Percentiles rank a stretch among this genome's conserved stretches.
These are phyloP conservation scores for Scaeva pyrastri DNA, from an alignment of 2,888 invertebrate genomes.

Conservation along the genomic window DNA sequence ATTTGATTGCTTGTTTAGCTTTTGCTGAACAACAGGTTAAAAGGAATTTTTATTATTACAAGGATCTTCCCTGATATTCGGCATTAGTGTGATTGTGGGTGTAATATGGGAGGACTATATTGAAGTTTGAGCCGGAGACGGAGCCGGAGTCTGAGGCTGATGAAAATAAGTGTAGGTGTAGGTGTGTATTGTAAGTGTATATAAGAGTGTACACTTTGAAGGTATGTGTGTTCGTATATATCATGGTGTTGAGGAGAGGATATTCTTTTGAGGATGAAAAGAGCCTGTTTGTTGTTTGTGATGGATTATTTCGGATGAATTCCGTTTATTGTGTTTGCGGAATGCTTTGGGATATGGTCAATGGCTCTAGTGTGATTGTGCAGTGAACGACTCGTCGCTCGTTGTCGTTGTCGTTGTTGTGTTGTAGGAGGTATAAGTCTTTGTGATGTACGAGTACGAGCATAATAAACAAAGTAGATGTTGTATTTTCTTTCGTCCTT, in stretches of 20 bases:
- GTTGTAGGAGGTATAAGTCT: neutral
- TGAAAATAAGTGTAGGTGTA: neutral
- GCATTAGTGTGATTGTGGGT: neutral
- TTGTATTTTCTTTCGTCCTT: slow-evolving; percentile 18
- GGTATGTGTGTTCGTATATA: too few relatives aligned
- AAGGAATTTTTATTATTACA: slow-evolving; percentile 64
- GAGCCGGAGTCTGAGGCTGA: neutral
- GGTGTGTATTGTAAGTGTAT: too few relatives aligned
- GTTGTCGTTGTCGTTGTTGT: neutral
- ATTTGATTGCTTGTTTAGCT: slow-evolving; percentile 62
- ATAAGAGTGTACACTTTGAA: too few relatives aligned
- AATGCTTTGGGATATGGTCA: slow-evolving; percentile 62
- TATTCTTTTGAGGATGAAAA: slow-evolving; percentile 23
- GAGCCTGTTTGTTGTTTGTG: slow-evolving; percentile 46
- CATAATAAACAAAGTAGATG: slow-evolving; percentile 23
- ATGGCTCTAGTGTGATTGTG: slow-evolving; percentile 10
- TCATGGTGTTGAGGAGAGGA: neutral
- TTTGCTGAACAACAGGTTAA: slow-evolving; percentile 67
- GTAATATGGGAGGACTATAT: neutral
- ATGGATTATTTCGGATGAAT: slow-evolving; percentile 58
- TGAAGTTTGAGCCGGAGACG: neutral
- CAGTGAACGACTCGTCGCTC: slow-evolving; percentile 27
- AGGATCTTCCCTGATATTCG: neutral
- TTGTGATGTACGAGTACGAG: slow-evolving; percentile 16
- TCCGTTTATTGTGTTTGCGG: slow-evolving; percentile 60